Evolutionary conservation across 2,797 vertebrate species (phyloP), one percentile per base, ranked within the genome.

Genomic region (Pteropus rufus): DNA sequence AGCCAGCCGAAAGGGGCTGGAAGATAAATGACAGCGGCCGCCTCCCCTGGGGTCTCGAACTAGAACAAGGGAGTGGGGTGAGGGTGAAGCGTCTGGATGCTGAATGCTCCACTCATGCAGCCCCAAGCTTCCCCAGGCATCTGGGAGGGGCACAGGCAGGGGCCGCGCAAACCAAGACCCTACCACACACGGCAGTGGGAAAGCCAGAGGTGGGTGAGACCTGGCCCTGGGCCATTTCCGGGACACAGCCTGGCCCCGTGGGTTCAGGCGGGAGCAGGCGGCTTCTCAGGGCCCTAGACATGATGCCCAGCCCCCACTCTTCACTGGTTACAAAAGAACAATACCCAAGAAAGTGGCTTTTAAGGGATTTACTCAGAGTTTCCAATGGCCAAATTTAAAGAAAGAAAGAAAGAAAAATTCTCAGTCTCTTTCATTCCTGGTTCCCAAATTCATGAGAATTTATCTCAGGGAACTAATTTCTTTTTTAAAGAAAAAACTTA

Each of bases 361-460:
- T 10, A 70, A 90, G 76, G 46, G 64, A 23, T 91, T 41, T 44
- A 31, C 44, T 75, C 82, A 65, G 29, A 46, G 18, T 72, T 92
- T 85, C 92, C 82, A 16, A 72, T 94, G 52, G 83, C 54, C 79
- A 94, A 65, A 77, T 34, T 9, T 7, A 86, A 46, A 46, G 11
- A 56, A n/a, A 21, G 46, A 15, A 18, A 49, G 4, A 8, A 44
- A 11, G 10, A 49, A 65, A 15, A 44, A 52, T 2, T 94, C 91
- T 84, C 93, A 34, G 41, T 93, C 86, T 92, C 36, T 85, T 93
- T 89, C 75, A 86, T 64, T 60, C 44, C 86, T 77, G 56, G 34
- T 72, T 56, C 87, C 52, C 65, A 67, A 82, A 67, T 10, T 44
- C 49, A 31, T 56, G 26, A 54, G 52, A 95, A 81, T 91, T 75